These are phyloP conservation scores for Lycodopsis pacificus DNA, from an alignment of 2,797 vertebrate genomes.

Conservation along the genomic window DNA sequence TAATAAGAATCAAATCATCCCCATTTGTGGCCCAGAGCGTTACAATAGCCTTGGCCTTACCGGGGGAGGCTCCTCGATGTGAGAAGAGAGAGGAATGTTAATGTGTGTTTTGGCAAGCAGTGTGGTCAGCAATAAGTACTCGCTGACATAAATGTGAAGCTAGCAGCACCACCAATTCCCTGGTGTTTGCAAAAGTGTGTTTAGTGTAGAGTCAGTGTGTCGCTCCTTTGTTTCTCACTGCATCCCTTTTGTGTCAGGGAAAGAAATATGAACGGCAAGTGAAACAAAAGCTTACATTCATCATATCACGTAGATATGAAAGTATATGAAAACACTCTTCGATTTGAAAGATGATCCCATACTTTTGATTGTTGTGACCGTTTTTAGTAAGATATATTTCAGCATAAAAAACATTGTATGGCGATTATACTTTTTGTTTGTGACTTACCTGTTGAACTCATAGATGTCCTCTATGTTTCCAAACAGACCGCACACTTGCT, in stretches of 20 bases:
- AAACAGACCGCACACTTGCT: conserved; percentile 95
- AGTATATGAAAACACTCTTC: neutral
- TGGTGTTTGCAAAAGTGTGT: neutral
- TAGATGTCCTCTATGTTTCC: conserved; percentile 99
- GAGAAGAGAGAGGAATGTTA: conserved; percentile 65
- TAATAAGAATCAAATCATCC: conserved; percentile 39
- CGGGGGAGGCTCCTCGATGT: conserved; percentile 47
- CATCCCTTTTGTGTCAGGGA: conserved; percentile 14
- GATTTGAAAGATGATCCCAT: neutral
- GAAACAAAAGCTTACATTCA: conserved; percentile 16
- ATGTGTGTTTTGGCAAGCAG: conserved; percentile 71
- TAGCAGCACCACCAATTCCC: conserved; percentile 27
- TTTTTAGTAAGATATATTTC: neutral
- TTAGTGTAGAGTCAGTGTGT: neutral
- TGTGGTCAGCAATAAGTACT: conserved; percentile 44
- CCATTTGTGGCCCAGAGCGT: conserved; percentile 21
- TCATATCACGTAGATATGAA: neutral
- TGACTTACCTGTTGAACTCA: conserved; percentile 92
- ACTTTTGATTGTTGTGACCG: neutral
- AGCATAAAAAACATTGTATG: neutral
- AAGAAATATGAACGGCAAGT: neutral
- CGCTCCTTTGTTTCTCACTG: conserved; percentile 5
- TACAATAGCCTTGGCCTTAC: conserved; percentile 40
- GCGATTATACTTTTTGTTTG: neutral
- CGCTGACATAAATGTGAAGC: conserved; percentile 60